phyloP scores from a whole-genome alignment of 2,113 vertebrate genomes.

The Python bivittatus region DNA sequence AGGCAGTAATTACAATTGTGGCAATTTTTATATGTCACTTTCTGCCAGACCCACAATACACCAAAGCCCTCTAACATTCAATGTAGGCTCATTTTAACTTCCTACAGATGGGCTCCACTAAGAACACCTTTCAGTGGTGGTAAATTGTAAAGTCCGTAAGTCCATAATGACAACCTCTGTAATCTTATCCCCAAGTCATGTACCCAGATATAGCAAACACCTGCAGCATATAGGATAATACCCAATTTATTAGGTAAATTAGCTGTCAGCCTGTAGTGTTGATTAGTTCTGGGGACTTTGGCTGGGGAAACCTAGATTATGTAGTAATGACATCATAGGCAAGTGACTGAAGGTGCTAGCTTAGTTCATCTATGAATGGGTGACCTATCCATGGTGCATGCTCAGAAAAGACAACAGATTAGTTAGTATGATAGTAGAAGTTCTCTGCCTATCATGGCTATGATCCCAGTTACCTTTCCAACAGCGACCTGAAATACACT shows the following conservation, averaged over 20 bases:
- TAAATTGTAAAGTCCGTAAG: neutral
- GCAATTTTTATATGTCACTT: neutral
- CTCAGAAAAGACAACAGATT: neutral
- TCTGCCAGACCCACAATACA: neutral
- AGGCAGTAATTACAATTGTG: neutral
- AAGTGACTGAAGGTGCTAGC: neutral
- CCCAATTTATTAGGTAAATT: neutral
- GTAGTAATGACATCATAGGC: neutral
- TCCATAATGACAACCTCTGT: neutral
- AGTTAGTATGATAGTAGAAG: neutral
- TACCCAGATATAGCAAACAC: too few relatives aligned
- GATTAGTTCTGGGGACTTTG: neutral
- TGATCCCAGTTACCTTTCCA: neutral
- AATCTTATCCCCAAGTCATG: neutral
- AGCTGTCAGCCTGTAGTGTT: neutral
- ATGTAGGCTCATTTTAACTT: neutral
- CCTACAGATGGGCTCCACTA: neutral
- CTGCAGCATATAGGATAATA: neutral
- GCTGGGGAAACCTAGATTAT: neutral
- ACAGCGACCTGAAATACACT: neutral
- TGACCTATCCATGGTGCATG: neutral
- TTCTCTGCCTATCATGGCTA: neutral
- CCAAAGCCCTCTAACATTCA: neutral
- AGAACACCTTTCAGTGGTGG: neutral
- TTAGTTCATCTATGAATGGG: neutral